Evolutionary conservation across 2,797 vertebrate genomes (phyloP).

Genomic region (Fistularia tabacaria): DNA sequence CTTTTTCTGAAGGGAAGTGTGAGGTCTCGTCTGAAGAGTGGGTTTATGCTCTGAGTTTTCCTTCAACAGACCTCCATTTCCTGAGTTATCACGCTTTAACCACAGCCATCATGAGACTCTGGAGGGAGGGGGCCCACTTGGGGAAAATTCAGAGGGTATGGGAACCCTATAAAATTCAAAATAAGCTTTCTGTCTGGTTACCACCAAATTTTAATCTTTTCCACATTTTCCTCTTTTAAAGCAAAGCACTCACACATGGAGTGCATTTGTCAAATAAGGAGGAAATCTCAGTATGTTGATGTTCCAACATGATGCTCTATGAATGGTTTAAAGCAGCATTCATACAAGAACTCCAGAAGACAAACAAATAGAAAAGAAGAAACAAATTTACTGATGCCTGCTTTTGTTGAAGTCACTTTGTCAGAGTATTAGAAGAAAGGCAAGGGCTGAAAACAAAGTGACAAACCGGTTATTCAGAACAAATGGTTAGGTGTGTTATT

Average conservation of each 20-base stretch:
- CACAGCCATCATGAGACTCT: no score
- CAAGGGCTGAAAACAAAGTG: no score
- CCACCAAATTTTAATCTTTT: background rate
- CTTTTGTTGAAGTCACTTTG: no score
- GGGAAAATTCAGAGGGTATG: background rate
- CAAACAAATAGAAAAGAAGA: background rate
- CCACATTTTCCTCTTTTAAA: background rate
- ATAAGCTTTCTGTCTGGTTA: background rate
- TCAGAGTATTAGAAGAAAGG: no score
- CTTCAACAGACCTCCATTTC: no score
- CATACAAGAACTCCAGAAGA: slow-evolving; percentile 5
- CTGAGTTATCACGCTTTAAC: no score
- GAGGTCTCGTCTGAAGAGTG: background rate
- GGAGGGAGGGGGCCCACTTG: no score
- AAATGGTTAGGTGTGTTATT: no score
- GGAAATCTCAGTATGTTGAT: background rate
- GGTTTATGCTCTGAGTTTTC: slow-evolving; percentile 13
- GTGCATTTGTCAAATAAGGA: background rate
- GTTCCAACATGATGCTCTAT: no score
- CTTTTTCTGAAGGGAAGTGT: background rate
- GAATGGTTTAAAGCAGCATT: no score
- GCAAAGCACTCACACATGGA: background rate
- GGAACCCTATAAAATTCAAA: background rate
- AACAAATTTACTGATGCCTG: no score
- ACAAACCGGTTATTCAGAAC: no score